Base-by-base conservation (phyloP, 2,888 invertebrate species). In the Resseliella maxima region DNA sequence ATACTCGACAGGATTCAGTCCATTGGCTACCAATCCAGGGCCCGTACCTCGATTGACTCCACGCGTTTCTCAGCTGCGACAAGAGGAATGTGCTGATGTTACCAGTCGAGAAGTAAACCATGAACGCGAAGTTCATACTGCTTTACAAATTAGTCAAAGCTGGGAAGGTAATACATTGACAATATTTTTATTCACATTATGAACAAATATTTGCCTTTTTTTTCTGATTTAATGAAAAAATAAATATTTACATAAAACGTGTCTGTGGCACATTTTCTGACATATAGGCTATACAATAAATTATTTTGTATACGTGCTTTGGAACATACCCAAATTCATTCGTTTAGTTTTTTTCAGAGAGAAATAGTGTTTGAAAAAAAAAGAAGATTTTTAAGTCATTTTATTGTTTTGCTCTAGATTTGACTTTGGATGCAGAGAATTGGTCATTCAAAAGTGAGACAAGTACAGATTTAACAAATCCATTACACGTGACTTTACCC, bases 81-180 rank as follows among this genome's bases (percentile, higher is more conserved):
- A 96, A 88, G 98, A 98, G 91, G 96, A 96, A 91, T 96, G 96
- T 89, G 95, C 96, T 6, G 97, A 97, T 90, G 93, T 95, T 27
- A 95, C 95, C 89, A 94, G 94, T 87, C 93, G 98, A 87, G 98
- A 98, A 92, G 95, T 96, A 87, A 97, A 96, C 31, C 98, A 97
- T 91, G 98, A 98, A 92, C 93, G 96, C 86, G 97, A 97, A 91
- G 94, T 97, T 86, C 97, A 97, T 90, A 95, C 95, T 88, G 95
- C 97, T 87, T 96, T 98, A 94, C 97, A 97, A 92, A 97, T 98
- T 92, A 98, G 98, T 1, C 97, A 97, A 90, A 97, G 97, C 8
- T 98, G 96, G 94, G 98, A 98, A 91, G 72, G 72, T 59, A 59
- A n/a, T n/a, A n/a, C n/a, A n/a, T n/a, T n/a, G n/a, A n/a, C n/a